phyloP scores from a whole-genome alignment of 2,113 vertebrate species.

The Nibea coibor region DNA sequence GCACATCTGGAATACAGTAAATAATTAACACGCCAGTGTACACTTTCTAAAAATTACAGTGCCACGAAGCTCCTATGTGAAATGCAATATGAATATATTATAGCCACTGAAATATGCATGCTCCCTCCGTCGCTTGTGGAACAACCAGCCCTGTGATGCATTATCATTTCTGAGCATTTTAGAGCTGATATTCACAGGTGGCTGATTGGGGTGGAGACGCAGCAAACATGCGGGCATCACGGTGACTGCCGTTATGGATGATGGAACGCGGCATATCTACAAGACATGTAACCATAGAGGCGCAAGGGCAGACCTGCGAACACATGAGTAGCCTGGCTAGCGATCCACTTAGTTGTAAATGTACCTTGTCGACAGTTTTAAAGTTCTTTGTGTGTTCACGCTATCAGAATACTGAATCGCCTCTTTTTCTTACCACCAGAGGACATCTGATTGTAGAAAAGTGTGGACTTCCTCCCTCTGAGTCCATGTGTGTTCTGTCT shows the following conservation, averaged over 20 bases:
- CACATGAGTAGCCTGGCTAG: background rate
- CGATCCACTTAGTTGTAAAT: background rate
- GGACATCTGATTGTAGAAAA: background rate
- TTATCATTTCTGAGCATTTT: conserved; percentile 18
- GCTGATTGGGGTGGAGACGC: conserved; percentile 32
- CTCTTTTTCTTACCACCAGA: background rate
- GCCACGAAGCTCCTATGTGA: conserved; percentile 37
- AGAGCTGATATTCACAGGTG: conserved; percentile 27
- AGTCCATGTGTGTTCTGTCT: background rate
- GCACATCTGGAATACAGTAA: conserved; percentile 35
- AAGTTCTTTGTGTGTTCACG: background rate
- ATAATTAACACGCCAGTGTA: conserved; percentile 53
- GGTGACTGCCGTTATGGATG: conserved; percentile 24
- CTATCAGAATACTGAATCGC: background rate
- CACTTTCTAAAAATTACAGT: conserved; percentile 45
- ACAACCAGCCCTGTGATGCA: conserved; percentile 9
- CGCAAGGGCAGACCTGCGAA: background rate
- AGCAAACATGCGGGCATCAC: conserved; percentile 46
- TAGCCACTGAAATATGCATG: conserved; percentile 61
- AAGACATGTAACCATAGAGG: conserved; percentile 18
- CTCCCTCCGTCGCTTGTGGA: conserved; percentile 4
- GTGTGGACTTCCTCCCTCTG: background rate
- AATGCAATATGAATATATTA: conserved; percentile 69
- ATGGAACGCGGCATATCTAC: conserved; percentile 23
- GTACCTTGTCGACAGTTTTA: background rate